Evolutionary conservation across 2,888 invertebrate species (phyloP).

Genomic region (Cheiracanthium punctorium): DNA sequence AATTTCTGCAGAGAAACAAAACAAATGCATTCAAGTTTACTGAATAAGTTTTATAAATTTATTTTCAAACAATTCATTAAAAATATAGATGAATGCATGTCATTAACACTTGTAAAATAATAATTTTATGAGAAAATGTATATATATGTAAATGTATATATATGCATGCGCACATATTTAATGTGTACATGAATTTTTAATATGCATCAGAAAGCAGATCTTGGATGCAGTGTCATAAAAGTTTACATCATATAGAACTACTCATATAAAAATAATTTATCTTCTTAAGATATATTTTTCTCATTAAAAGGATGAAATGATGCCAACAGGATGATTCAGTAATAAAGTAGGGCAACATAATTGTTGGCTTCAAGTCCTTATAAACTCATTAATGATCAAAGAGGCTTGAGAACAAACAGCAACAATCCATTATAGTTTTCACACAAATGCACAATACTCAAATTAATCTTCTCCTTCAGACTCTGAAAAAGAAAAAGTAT

Average conservation of each 20-base stretch:
- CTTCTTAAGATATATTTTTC: slow-evolving; percentile 40
- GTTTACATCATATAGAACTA: slow-evolving; percentile 24
- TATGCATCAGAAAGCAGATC: neutral
- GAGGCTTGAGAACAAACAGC: slow-evolving; percentile 33
- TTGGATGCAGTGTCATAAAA: slow-evolving; percentile 18
- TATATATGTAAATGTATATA: too few relatives aligned
- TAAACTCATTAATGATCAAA: slow-evolving; percentile 36
- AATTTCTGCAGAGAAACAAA: too few relatives aligned
- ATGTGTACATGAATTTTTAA: too few relatives aligned
- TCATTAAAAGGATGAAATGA: slow-evolving; percentile 48
- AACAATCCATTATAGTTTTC: slow-evolving; percentile 33
- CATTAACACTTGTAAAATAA: too few relatives aligned
- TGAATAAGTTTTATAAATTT: too few relatives aligned
- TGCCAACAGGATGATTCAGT: slow-evolving; percentile 40
- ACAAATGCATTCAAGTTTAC: too few relatives aligned
- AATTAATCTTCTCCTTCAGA: slow-evolving; percentile 64
- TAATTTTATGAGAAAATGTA: too few relatives aligned
- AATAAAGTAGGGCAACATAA: slow-evolving; percentile 27
- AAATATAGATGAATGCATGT: too few relatives aligned
- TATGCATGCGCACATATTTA: too few relatives aligned
- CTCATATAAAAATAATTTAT: slow-evolving; percentile 60
- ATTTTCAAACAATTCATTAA: too few relatives aligned
- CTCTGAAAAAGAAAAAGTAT: slow-evolving; percentile 17
- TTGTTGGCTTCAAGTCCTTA: slow-evolving; percentile 27
- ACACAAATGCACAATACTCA: neutral